Evolutionary conservation across 2,888 invertebrate genomes (phyloP).

Genomic region (Drosophila lutescens): DNA sequence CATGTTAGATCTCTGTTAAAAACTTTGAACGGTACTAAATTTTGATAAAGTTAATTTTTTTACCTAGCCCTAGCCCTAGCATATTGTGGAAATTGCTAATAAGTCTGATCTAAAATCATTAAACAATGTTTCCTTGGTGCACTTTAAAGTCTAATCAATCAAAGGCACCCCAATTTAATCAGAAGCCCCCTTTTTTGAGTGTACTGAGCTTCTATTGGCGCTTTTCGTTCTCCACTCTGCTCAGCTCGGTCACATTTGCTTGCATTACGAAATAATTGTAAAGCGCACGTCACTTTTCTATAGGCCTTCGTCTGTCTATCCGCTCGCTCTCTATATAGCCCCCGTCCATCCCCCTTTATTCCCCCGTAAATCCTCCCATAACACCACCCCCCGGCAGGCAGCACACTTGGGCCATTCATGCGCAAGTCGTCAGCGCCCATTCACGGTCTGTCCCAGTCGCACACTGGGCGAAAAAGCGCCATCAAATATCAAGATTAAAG

Average conservation of each 20-base stretch:
- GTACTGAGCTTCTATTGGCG: slow-evolving; percentile 29
- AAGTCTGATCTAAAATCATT: too few species aligned
- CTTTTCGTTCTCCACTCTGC: slow-evolving; percentile 34
- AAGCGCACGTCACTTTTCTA: slow-evolving; percentile 79
- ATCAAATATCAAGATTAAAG: slow-evolving; percentile 16
- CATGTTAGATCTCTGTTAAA: too few species aligned
- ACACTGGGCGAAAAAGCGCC: slow-evolving; percentile 26
- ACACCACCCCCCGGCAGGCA: background rate
- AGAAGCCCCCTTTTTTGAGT: slow-evolving; percentile 16
- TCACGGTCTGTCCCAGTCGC: slow-evolving; percentile 49
- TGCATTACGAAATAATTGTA: slow-evolving; percentile 79
- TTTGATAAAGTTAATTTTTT: too few species aligned
- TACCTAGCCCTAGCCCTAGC: too few species aligned
- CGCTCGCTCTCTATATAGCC: slow-evolving; percentile 27
- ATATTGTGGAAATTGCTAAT: too few species aligned
- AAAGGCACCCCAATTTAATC: background rate
- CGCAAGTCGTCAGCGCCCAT: slow-evolving; percentile 75
- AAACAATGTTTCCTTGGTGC: too few species aligned
- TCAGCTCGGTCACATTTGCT: slow-evolving; percentile 72
- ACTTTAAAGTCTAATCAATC: slow-evolving; percentile 5
- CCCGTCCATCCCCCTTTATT: background rate
- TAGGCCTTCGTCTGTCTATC: slow-evolving; percentile 61
- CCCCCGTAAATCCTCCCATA: slow-evolving; percentile 10
- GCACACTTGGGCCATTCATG: slow-evolving; percentile 70
- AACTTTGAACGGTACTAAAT: too few species aligned